Evolutionary conservation across 2,113 vertebrate genomes (phyloP).

Genomic region (Oenanthe melanoleuca): DNA sequence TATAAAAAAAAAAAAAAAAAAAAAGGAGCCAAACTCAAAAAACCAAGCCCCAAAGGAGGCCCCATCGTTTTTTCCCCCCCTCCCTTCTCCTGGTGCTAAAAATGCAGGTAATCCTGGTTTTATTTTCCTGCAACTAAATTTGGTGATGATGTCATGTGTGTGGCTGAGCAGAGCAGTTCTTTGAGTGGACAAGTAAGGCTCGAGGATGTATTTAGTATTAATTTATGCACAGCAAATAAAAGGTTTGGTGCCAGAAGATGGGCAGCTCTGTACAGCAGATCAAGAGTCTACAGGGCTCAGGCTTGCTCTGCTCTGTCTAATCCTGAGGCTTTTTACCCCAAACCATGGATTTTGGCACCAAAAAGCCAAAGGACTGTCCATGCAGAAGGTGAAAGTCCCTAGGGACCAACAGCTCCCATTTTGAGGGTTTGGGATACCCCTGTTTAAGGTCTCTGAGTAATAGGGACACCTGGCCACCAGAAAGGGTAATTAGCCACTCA

Average conservation of each 20-base stretch:
- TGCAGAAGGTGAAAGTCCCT: fast-evolving
- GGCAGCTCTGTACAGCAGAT: neutral
- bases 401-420: neutral
- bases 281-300: neutral
- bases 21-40: neutral
- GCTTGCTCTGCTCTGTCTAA: neutral
- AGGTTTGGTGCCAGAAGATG: neutral
- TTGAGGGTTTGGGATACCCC: neutral
- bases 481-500: neutral
- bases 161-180: slow-evolving; percentile 27
- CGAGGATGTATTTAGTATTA: neutral
- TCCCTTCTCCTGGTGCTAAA: neutral
- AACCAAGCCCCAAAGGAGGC: neutral
- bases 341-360: neutral
- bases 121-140: slow-evolving; percentile 21
- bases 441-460: slow-evolving; percentile 26
- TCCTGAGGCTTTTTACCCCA: neutral
- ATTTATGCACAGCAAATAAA: slow-evolving; percentile 43
- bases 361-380: neutral
- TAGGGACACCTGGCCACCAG: neutral
- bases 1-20: neutral
- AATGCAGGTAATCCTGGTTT: slow-evolving; percentile 38
- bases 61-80: neutral
- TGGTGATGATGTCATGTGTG: slow-evolving; percentile 27
- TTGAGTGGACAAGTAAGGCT: neutral